phyloP scores from a whole-genome alignment of 1,140 invertebrate species.

The Dendrolimus punctatus region DNA sequence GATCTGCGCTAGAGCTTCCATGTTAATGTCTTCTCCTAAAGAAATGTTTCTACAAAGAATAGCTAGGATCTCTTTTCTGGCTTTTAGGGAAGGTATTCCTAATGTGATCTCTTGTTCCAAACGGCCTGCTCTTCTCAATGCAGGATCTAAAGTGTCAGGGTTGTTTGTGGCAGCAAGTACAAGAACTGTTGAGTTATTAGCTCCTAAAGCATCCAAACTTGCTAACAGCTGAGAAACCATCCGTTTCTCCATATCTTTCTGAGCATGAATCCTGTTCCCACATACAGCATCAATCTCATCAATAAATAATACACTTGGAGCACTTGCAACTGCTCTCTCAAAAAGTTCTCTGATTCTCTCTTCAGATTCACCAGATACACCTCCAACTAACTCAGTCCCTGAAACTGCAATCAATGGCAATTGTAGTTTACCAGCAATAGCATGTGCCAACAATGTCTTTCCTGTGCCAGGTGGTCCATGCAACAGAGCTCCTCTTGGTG shows the following conservation, averaged over 20 bases:
- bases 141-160: slow-evolving; percentile 94
- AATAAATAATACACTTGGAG: slow-evolving; percentile 93
- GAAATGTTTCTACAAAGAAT: slow-evolving; percentile 81
- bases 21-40: slow-evolving; percentile 80
- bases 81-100: slow-evolving; percentile 91
- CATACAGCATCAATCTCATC: slow-evolving; percentile 96
- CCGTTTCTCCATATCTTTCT: slow-evolving; percentile 95
- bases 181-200: slow-evolving; percentile 81
- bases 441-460: slow-evolving; percentile 92
- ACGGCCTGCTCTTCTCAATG: slow-evolving; percentile 90
- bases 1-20: slow-evolving; percentile 81
- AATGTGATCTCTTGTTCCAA: slow-evolving; percentile 95
- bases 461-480: slow-evolving; percentile 96
- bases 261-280: slow-evolving; percentile 88
- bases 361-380: slow-evolving; percentile 96
- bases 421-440: slow-evolving; percentile 84
- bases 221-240: slow-evolving; percentile 94
- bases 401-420: slow-evolving; percentile 89
- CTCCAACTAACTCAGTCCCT: slow-evolving; percentile 93
- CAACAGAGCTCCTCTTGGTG: slow-evolving; percentile 88
- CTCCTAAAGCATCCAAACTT: slow-evolving; percentile 87
- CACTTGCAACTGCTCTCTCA: slow-evolving; percentile 80
- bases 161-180: slow-evolving; percentile 97
- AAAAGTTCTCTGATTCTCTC: slow-evolving; percentile 93
- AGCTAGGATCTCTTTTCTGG: slow-evolving; percentile 83